A percentile compares a stretch with the other conserved stretches of the same genome.
phyloP scores from a whole-genome alignment of 2,888 invertebrate species.

The Zeuzera pyrina region DNA sequence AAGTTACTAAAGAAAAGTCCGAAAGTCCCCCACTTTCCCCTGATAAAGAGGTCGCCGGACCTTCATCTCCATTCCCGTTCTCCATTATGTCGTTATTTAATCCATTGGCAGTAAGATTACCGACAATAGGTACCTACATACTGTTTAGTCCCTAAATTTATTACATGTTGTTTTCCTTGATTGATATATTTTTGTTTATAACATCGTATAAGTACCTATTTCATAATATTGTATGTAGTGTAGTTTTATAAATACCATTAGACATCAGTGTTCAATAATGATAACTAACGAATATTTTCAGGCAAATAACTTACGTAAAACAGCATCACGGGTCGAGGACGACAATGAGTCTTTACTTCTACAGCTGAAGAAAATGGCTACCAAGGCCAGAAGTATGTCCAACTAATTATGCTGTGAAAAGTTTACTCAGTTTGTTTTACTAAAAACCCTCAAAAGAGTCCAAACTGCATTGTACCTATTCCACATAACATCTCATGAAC shows the following conservation, averaged over 20 bases:
- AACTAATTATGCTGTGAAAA: slow-evolving; percentile 48
- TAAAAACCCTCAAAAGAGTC: slow-evolving; percentile 19
- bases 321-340: slow-evolving; percentile 93
- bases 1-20: slow-evolving; percentile 41
- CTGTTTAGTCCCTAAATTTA: slow-evolving; percentile 22
- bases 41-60: slow-evolving; percentile 34
- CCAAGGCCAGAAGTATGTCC: slow-evolving; percentile 85
- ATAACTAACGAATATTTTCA: slow-evolving; percentile 71
- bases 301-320: slow-evolving; percentile 90
- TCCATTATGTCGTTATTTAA: slow-evolving; percentile 60
- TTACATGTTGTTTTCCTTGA: slow-evolving; percentile 25
- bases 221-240: no score
- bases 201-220: slow-evolving; percentile 15
- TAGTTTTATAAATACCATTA: slow-evolving; percentile 1
- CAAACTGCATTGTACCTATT: slow-evolving; percentile 12
- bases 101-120: slow-evolving; percentile 63
- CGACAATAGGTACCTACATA: slow-evolving; percentile 61
- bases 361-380: slow-evolving; percentile 97
- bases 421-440: slow-evolving; percentile 43
- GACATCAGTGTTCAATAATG: slow-evolving; percentile 22
- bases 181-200: slow-evolving; percentile 30
- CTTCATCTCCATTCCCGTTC: slow-evolving; percentile 38
- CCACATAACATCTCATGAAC: slow-evolving; percentile 15
- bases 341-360: slow-evolving; percentile 96
- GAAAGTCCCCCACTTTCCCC: slow-evolving; percentile 63